Base-by-base conservation (phyloP, 2,888 invertebrate genomes). In the Thyatira batis region DNA sequence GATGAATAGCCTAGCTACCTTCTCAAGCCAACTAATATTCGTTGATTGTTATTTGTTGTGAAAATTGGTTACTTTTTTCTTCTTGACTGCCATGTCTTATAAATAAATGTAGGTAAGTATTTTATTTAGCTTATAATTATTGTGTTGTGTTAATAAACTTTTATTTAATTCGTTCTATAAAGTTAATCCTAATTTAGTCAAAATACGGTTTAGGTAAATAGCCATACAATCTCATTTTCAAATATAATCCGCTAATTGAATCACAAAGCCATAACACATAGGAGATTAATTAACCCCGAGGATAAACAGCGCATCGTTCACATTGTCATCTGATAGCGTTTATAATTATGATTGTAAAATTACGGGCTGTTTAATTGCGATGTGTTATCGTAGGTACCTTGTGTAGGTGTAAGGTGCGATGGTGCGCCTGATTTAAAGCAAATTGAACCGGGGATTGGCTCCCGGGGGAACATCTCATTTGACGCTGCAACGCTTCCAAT, bases 391-490 rank as follows among this genome's bases (percentile, higher is more conserved):
- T 64, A 55, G n/a, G n/a, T n/a, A n/a, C n/a, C n/a, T n/a, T n/a
- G 60, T 57, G 54, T 59, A 54, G 61, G 64, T 54, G 49, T 46
- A 59, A 67, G 76, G 67, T 62, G 63, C 64, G 74, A 72, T 69
- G 76, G 76, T 81, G 80, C 67, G 75, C 73, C 78, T 87, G 86
- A 89, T 88, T 87, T 85, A 88, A 79, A 87, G 87, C 87, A 89
- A 90, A 89, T 89, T 89, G 89, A 87, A 88, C 84, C 62, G 77
- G 75, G 82, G 84, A 89, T 89, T 88, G 89, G 85, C 83, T 85
- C 80, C 69, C 75, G 76, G 75, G 75, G 73, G 79, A 83, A 85
- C 85, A 84, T 88, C 88, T 88, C 82, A 87, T 89, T 89, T 88
- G 89, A 85, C 82, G 87, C 79, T 84, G 87, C 87, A 81, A 73